These are phyloP conservation scores for Notamacropus eugenii DNA, from an alignment of 2,797 vertebrate species.

Conservation along the genomic window DNA sequence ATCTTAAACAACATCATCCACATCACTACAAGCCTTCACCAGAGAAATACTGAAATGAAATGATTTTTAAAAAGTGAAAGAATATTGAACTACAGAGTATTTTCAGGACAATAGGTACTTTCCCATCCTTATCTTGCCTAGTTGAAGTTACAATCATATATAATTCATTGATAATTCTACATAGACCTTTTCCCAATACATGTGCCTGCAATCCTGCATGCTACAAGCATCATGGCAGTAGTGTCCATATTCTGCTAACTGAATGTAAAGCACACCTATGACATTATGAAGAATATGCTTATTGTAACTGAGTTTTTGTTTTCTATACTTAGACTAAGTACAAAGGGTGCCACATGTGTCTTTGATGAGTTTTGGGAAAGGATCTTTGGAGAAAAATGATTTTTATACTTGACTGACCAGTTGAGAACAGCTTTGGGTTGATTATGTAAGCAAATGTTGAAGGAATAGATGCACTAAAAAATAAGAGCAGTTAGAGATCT, in stretches of 20 bases:
- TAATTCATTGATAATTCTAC: slow-evolving; percentile 39
- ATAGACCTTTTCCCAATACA: slow-evolving; percentile 45
- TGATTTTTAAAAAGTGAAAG: background rate
- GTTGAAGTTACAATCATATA: slow-evolving; percentile 54
- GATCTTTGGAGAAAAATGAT: background rate
- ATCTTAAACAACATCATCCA: slow-evolving; percentile 90
- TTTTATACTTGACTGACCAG: background rate
- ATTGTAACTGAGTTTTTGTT: slow-evolving; percentile 10
- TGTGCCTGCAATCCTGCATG: slow-evolving; percentile 46
- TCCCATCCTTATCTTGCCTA: background rate
- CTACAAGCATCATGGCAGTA: slow-evolving; percentile 24
- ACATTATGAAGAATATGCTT: slow-evolving; percentile 19
- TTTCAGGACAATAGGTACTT: slow-evolving; percentile 24
- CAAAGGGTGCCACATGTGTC: slow-evolving; percentile 41
- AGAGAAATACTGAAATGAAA: slow-evolving; percentile 88
- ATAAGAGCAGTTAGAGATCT: slow-evolving; percentile 31
- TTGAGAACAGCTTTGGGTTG: background rate
- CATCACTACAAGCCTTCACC: slow-evolving; percentile 90
- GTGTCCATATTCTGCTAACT: background rate
- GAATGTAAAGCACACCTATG: background rate
- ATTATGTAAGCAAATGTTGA: background rate
- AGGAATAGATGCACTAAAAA: slow-evolving; percentile 48
- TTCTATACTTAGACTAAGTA: slow-evolving; percentile 53
- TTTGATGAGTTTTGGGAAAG: slow-evolving; percentile 2
- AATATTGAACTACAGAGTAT: slow-evolving; percentile 23